Conservation (phyloP, 1,140 invertebrate genomes). For the Homalodisca vitripennis region DNA sequence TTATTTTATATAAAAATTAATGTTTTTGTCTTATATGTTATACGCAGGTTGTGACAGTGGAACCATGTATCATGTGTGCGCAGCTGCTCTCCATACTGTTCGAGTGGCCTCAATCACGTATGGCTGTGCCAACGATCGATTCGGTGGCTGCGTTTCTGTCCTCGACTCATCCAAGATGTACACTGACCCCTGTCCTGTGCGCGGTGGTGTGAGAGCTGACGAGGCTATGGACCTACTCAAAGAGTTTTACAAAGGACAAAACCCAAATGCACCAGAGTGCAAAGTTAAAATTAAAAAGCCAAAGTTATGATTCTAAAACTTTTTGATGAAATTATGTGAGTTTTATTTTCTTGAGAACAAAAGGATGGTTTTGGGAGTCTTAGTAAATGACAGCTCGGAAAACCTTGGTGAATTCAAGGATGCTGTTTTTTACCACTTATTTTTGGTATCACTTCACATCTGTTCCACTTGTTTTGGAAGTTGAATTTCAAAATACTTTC, state of each 20-base stretch:
- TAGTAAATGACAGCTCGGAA: background rate
- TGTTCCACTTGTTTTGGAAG: too few species aligned
- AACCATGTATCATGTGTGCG: constrained; percentile 99
- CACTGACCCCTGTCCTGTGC: constrained; percentile 53
- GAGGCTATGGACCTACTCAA: constrained; percentile 87
- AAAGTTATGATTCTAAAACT: background rate
- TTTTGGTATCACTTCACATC: too few species aligned
- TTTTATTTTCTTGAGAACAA: background rate
- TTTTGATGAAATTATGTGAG: background rate
- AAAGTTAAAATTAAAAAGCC: constrained; percentile 63
- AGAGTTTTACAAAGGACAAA: constrained; percentile 91
- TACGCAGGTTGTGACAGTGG: constrained; percentile 86
- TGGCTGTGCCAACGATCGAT: constrained; percentile 94
- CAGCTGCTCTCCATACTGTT: constrained; percentile 79
- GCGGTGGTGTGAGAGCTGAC: constrained; percentile 67
- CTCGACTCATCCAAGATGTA: constrained; percentile 68
- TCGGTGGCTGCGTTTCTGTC: constrained; percentile 93
- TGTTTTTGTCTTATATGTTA: background rate
- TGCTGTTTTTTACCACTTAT: background rate
- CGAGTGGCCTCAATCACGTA: constrained; percentile 77
- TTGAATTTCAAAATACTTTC: too few species aligned
- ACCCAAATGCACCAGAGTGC: constrained; percentile 83
- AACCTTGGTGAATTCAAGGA: background rate
- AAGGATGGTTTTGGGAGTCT: background rate
- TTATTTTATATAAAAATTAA: background rate